Evolutionary conservation across 2,113 vertebrate species (phyloP).

Genomic region (Coptodon rendalli): DNA sequence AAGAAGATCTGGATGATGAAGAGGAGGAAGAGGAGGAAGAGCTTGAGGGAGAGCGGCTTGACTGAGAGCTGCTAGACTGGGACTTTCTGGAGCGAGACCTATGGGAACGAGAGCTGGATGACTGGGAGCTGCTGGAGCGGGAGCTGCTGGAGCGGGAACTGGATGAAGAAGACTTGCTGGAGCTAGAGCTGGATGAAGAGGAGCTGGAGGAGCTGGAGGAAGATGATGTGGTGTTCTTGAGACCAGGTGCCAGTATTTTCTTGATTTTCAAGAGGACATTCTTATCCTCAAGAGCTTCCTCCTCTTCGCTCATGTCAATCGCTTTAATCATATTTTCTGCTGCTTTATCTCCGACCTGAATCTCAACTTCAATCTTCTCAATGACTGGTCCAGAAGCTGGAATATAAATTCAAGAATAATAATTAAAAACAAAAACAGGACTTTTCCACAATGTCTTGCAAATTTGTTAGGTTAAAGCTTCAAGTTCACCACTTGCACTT

Average conservation of each 20-base stretch:
- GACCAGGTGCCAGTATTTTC: constrained; percentile 66
- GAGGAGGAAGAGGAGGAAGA: constrained; percentile 31
- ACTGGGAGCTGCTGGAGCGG: neutral
- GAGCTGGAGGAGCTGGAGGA: constrained; percentile 40
- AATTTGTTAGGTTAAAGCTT: neutral
- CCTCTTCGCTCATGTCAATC: constrained; percentile 51
- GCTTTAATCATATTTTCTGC: constrained; percentile 69
- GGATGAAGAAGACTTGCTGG: constrained; percentile 21
- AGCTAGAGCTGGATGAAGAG: neutral
- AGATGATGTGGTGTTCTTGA: constrained; percentile 16
- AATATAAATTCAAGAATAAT: neutral
- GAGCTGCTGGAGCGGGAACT: neutral
- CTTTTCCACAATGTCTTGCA: neutral
- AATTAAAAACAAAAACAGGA: neutral
- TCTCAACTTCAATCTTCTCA: constrained; percentile 77
- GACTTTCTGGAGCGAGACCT: neutral
- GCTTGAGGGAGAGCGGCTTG: constrained; percentile 9
- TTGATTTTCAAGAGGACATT: constrained; percentile 71
- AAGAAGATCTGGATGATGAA: neutral
- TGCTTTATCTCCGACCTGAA: constrained; percentile 72
- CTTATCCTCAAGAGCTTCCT: constrained; percentile 48
- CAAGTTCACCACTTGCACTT: constrained; percentile 19
- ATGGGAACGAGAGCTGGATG: neutral
- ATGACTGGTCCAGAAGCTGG: constrained; percentile 61
- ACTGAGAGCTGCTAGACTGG: neutral